A percentile compares a stretch with the other conserved stretches of the same genome.
phyloP scores from a whole-genome alignment of 1,140 invertebrate genomes.

The Conus betulinus region DNA sequence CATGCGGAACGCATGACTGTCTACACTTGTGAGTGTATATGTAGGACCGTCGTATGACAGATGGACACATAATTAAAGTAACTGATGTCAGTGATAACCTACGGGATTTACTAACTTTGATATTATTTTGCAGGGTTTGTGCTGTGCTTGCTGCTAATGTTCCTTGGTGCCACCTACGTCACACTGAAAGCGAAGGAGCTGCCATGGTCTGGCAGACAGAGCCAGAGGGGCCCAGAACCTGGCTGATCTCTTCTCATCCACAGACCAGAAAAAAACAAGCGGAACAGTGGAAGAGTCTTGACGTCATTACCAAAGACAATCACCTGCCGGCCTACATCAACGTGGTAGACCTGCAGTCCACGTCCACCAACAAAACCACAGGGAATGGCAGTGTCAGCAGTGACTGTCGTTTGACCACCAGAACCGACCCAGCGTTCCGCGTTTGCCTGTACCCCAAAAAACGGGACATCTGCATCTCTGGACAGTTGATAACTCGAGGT shows the following conservation, averaged over 20 bases:
- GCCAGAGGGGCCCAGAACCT: neutral
- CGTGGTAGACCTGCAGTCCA: slow-evolving; percentile 24
- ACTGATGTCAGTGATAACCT: too few species aligned
- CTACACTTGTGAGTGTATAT: too few species aligned
- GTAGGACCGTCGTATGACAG: too few species aligned
- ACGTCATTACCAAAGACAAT: slow-evolving; percentile 29
- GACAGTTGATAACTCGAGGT: slow-evolving; percentile 52
- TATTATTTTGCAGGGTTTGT: neutral
- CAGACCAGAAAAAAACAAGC: neutral
- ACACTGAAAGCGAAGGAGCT: neutral
- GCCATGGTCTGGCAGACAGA: neutral
- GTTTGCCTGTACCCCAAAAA: slow-evolving; percentile 57
- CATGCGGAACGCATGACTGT: too few species aligned
- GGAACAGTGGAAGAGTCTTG: slow-evolving; percentile 32
- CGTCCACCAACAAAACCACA: neutral
- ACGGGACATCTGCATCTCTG: slow-evolving; percentile 64
- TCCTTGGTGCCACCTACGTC: neutral
- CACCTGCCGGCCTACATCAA: slow-evolving; percentile 37
- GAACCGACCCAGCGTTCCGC: slow-evolving; percentile 52
- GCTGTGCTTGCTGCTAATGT: neutral
- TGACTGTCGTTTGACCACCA: slow-evolving; percentile 52
- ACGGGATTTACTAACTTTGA: too few species aligned
- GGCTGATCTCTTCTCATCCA: neutral
- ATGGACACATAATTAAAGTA: too few species aligned
- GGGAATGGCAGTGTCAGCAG: slow-evolving; percentile 9